Conservation (phyloP, 2,113 vertebrate species). For the Pandion haliaetus region DNA sequence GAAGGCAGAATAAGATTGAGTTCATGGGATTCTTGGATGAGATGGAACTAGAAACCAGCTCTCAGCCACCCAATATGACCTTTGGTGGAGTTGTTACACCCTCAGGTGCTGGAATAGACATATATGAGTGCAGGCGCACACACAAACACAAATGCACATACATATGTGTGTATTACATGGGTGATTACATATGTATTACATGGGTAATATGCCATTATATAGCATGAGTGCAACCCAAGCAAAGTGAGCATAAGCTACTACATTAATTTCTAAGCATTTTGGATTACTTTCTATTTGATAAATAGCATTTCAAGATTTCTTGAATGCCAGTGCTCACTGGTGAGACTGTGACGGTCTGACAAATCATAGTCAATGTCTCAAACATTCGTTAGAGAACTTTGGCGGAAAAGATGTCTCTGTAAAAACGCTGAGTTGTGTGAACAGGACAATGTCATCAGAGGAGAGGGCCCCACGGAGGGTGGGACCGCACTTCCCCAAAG, state of each 20-base stretch:
- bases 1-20: neutral
- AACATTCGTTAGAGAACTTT: too few species aligned
- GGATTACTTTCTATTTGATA: neutral
- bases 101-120: neutral
- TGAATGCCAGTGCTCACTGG: neutral
- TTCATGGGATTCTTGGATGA: neutral
- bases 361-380: too few species aligned
- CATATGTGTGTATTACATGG: too few species aligned
- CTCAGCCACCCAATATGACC: accelerated
- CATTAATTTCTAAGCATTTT: neutral
- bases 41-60: neutral
- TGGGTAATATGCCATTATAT: neutral
- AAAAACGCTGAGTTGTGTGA: too few species aligned
- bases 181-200: too few species aligned
- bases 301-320: neutral
- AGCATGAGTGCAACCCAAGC: neutral
- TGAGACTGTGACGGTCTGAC: too few species aligned
- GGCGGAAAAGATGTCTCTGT: too few species aligned
- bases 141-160: neutral
- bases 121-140: accelerated
- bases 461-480: too few species aligned
- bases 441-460: too few species aligned
- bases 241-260: neutral
- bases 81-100: neutral
- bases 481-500: too few species aligned